A percentile compares a stretch with the other conserved stretches of the same genome.
Evolutionary conservation across 2,113 vertebrate species (phyloP).

Genomic region (Micronycteris hirsuta): DNA sequence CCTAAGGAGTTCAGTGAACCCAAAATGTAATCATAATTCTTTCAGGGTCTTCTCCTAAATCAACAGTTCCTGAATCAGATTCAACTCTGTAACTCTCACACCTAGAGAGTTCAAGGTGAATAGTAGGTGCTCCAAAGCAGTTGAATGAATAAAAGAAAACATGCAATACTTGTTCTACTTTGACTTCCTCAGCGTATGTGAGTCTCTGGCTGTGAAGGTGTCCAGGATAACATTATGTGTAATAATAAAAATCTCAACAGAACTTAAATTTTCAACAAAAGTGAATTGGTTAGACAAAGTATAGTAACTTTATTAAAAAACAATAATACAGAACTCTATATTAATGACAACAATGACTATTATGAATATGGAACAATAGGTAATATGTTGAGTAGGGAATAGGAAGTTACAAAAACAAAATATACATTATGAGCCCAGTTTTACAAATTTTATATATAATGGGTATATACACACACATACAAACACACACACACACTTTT

Average conservation of each 20-base stretch:
- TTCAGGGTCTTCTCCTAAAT: background rate
- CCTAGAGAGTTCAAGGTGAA: background rate
- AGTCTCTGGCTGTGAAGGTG: background rate
- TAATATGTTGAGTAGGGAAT: background rate
- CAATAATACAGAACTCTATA: background rate
- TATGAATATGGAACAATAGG: background rate
- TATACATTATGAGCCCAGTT: background rate
- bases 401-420: background rate
- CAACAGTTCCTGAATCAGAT: background rate
- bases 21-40: background rate
- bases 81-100: background rate
- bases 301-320: background rate
- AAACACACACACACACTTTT: background rate
- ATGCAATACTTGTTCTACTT: background rate
- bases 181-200: background rate
- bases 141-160: background rate
- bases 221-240: background rate
- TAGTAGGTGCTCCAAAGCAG: background rate
- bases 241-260: constrained; percentile 7
- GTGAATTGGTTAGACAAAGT: background rate
- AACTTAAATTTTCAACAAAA: background rate
- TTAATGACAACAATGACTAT: background rate
- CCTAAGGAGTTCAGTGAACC: background rate
- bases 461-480: background rate
- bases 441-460: background rate